Base-by-base conservation (phyloP, 2,113 vertebrate species). In the Thunnus thynnus region DNA sequence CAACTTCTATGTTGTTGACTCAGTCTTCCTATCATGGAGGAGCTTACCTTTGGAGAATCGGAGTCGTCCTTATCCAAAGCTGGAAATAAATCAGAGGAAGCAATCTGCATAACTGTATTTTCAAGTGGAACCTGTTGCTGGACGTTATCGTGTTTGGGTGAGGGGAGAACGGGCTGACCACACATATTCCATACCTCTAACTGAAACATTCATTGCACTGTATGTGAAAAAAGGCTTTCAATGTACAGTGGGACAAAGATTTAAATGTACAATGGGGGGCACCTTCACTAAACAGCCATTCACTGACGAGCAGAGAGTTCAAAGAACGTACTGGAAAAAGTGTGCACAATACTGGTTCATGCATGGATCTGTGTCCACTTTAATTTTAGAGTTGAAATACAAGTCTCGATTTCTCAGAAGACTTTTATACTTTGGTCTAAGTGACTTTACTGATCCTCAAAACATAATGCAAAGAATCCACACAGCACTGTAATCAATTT, bases 161-260 rank as follows among this genome's bases (percentile, higher is more conserved):
- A 61, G 60, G 77, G 72, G 77, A 88, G 88, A 94, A 94, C 86
- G 55, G 90, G 91, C 91, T 93, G 92, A 93, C 89, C 83, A 88
- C 91, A 94, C 88, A 91, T 91, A 94, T 94, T 92, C 86, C 83
- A 77, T 44, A 87, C 87, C 88, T 93, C 91, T 78, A 91, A 88
- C 92, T 81, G 88, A 92, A 94, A 92, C 85, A 20, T 69, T 82
- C 82, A 91, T 91, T 91, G 91, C 91, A 92, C 90, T 87, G 90
- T 91, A 86, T 84, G 85, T 61, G 85, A 88, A 95, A 92, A 93
- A 93, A 94, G 86, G 91, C 87, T 89, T 90, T 86, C 89, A 92
- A 91, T 94, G 88, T 95, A 94, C 91, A 94, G 88, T 93, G 87
- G 82, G 87, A 94, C 94, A 95, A 94, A 93, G 90, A 95, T 91